Conservation (phyloP, 2,888 invertebrate genomes). For the Macrophya alboannulata region DNA sequence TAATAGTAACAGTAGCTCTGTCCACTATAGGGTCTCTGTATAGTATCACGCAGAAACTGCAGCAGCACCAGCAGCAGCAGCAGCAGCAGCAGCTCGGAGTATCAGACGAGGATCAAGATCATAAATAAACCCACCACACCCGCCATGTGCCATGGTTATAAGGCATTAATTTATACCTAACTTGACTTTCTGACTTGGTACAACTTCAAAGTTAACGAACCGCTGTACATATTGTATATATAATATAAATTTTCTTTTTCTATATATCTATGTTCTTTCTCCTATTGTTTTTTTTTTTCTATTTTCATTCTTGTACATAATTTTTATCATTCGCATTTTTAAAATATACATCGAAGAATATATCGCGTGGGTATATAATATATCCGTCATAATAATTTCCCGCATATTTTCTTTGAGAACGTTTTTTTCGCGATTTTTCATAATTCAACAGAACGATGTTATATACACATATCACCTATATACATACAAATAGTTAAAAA, state of each 20-base stretch:
- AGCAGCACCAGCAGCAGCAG: neutral
- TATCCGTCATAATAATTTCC: too few species aligned
- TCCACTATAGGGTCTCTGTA: neutral
- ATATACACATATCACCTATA: too few species aligned
- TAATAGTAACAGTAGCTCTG: neutral
- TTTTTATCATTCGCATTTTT: neutral
- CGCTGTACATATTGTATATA: too few species aligned
- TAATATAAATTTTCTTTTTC: neutral
- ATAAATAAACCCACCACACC: slow-evolving; percentile 11
- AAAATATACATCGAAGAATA: neutral
- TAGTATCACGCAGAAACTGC: slow-evolving; percentile 11
- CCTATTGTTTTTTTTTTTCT: too few species aligned
- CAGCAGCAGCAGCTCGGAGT: neutral
- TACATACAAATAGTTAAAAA: neutral
- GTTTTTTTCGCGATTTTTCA: too few species aligned
- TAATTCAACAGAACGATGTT: too few species aligned
- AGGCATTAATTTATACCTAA: slow-evolving; percentile 6
- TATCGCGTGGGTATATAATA: too few species aligned
- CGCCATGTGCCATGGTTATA: slow-evolving; percentile 11
- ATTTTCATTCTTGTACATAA: neutral
- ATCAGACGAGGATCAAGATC: slow-evolving; percentile 11
- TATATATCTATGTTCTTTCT: too few species aligned
- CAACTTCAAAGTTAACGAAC: slow-evolving; percentile 11
- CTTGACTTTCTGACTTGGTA: neutral
- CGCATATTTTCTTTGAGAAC: too few species aligned